Evolutionary conservation across 2,888 invertebrate species (phyloP), one percentile per base, ranked within the genome.

Genomic region (Noctuana brunneofusca): DNA sequence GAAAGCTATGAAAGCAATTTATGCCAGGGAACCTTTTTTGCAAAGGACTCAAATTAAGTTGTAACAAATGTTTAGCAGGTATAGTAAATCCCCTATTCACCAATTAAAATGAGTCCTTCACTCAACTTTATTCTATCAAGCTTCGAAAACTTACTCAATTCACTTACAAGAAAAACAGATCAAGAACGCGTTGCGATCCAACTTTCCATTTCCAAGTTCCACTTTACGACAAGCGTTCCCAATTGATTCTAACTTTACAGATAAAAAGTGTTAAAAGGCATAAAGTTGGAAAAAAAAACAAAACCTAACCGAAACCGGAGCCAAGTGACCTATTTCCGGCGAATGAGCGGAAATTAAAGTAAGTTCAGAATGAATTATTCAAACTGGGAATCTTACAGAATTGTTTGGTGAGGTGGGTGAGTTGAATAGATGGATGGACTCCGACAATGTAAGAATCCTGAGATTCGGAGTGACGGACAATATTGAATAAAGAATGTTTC

Each of bases 311-410:
- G 56, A 32, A 63, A 56, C 32, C 20, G 18, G 62, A 16, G 50
- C 55, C 18, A 43, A 56, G 22, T 63, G 63, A 63, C 63, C 63
- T 57, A 63, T 43, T 50, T 63, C 56, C 56, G 50, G 30, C n/a
- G 62, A 43, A 57, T 63, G 43, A 63, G 50, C 56, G 63, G 63
- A 57, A 63, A 63, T 63, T 63, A 63, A 56, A 63, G 63, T 63
- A 50, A 63, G 56, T 56, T 56, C 56, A 63, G 63, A 63, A 56
- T 63, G 63, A 63, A 63, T 63, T 50, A 63, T 63, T 63, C 56
- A 63, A 63, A 63, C 41, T 52, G 49, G 14, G 63, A 43, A 50
- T 43, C 32, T 41, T 41, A 16, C 41, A 56, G 41, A 50, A 49
- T 56, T 50, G 27, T 22, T 62, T 20, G 35, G 41, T 14, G 48